These are phyloP conservation scores for Himalopsyche anomala DNA, from an alignment of 2,888 invertebrate genomes.

Conservation along the genomic window DNA sequence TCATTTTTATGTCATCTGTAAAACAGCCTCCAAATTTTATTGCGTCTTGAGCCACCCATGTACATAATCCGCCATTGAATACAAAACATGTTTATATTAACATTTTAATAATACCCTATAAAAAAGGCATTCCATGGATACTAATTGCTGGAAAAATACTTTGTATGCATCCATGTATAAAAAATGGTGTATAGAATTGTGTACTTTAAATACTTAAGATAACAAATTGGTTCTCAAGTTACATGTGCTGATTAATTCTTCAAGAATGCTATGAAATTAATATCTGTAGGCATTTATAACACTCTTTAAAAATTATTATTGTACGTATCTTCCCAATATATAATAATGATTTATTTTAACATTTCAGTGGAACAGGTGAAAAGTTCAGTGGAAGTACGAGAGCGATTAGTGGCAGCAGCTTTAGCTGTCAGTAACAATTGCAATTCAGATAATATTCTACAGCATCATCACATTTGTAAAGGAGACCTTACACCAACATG, in stretches of 20 bases:
- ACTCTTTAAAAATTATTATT: neutral
- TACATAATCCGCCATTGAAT: no score
- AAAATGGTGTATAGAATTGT: neutral
- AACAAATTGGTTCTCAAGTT: neutral
- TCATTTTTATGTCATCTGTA: no score
- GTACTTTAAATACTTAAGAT: neutral
- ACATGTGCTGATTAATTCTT: neutral
- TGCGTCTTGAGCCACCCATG: no score
- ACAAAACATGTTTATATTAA: no score
- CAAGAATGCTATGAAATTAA: neutral
- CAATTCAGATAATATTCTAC: conserved; percentile 71
- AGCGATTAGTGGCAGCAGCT: conserved; percentile 82
- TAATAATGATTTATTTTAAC: conserved; percentile 53
- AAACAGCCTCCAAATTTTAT: no score
- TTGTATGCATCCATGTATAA: neutral
- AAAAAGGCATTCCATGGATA: no score
- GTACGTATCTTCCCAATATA: neutral
- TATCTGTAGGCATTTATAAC: neutral
- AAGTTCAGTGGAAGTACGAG: conserved; percentile 81
- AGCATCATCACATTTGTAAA: conserved; percentile 64
- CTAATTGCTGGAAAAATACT: no score
- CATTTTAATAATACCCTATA: no score
- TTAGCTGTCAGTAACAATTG: conserved; percentile 72
- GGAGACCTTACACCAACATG: conserved; percentile 61
- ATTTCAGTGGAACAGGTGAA: conserved; percentile 86